Percentiles rank a stretch among this genome's conserved stretches.
Evolutionary conservation across 2,113 vertebrate species (phyloP).

Genomic region (Centropristis striata): DNA sequence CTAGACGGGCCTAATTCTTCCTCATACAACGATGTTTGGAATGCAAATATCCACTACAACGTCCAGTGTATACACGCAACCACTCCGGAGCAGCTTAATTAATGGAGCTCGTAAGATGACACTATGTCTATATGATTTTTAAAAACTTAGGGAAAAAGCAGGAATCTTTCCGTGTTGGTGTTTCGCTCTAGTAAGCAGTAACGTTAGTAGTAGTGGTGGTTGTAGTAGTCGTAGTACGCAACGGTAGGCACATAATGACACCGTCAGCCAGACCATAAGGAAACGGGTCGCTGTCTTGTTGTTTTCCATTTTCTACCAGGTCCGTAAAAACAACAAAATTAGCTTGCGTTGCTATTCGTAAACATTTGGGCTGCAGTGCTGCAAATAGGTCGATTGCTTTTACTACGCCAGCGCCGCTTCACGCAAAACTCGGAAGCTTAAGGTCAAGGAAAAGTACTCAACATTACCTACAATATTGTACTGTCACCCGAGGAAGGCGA

Average conservation of each 20-base stretch:
- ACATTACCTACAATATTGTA: not conserved
- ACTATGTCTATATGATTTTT: not conserved
- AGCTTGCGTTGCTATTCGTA: constrained; percentile 26
- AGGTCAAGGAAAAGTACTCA: constrained; percentile 60
- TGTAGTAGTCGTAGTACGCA: constrained; percentile 81
- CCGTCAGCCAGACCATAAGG: constrained; percentile 36
- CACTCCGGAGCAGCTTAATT: constrained; percentile 22
- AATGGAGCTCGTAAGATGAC: constrained; percentile 19
- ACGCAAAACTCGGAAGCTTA: constrained; percentile 54
- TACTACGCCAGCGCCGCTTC: constrained; percentile 63
- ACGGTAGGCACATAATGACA: constrained; percentile 62
- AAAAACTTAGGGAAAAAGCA: constrained; percentile 24
- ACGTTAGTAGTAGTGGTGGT: constrained; percentile 71
- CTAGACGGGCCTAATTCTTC: constrained; percentile 35
- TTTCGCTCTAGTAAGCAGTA: constrained; percentile 78
- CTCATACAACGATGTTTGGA: constrained; percentile 32
- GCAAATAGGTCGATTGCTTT: constrained; percentile 71
- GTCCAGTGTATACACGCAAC: constrained; percentile 3
- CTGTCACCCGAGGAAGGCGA: too few species aligned
- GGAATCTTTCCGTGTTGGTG: constrained; percentile 32
- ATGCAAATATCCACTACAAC: constrained; percentile 42
- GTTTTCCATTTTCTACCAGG: constrained; percentile 13
- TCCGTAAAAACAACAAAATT: constrained; percentile 12
- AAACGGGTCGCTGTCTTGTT: constrained; percentile 28
- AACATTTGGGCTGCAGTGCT: constrained; percentile 65